Evolutionary conservation across 1,140 invertebrate genomes (phyloP).

Genomic region (Drosophila lacertosa): DNA sequence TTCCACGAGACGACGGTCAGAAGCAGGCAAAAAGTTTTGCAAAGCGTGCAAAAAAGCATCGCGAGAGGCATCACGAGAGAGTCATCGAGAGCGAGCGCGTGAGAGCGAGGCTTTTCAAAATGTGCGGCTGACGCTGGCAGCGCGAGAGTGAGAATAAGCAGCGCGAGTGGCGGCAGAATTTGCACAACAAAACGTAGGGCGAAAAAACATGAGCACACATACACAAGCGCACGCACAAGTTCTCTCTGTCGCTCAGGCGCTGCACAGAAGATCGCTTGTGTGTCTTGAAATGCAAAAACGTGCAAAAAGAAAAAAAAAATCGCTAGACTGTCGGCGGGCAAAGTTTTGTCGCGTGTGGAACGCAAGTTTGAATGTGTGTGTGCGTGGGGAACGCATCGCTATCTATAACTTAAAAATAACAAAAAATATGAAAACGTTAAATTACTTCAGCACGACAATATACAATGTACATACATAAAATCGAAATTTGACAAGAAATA

Average conservation of each 20-base stretch:
- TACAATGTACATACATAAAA: constrained; percentile 58
- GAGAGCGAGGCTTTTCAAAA: constrained; percentile 16
- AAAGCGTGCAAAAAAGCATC: constrained; percentile 70
- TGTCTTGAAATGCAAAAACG: constrained; percentile 50
- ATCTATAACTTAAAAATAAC: constrained; percentile 34
- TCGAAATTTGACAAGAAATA: constrained; percentile 57
- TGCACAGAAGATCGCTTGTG: constrained; percentile 61
- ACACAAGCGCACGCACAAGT: constrained; percentile 26
- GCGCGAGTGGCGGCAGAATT: constrained; percentile 74
- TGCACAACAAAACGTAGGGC: constrained; percentile 72
- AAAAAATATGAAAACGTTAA: constrained; percentile 21
- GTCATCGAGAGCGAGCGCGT: constrained; percentile 19
- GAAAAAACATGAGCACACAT: constrained; percentile 66
- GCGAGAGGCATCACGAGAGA: constrained; percentile 17
- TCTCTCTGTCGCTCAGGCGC: constrained; percentile 31
- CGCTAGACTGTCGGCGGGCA: constrained; percentile 26
- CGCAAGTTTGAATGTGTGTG: constrained; percentile 36
- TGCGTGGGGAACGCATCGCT: constrained; percentile 25
- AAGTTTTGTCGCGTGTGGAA: constrained; percentile 66
- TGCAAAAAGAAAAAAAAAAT: constrained; percentile 39
- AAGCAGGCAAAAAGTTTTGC: constrained; percentile 66
- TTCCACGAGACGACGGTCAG: constrained; percentile 27
- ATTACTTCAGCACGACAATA: constrained; percentile 6
- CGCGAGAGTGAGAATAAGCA: constrained; percentile 51
- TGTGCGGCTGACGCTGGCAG: constrained; percentile 34